Evolutionary conservation across 2,797 vertebrate species (phyloP), one percentile per base, ranked within the genome.

Genomic region (Platalea minor): DNA sequence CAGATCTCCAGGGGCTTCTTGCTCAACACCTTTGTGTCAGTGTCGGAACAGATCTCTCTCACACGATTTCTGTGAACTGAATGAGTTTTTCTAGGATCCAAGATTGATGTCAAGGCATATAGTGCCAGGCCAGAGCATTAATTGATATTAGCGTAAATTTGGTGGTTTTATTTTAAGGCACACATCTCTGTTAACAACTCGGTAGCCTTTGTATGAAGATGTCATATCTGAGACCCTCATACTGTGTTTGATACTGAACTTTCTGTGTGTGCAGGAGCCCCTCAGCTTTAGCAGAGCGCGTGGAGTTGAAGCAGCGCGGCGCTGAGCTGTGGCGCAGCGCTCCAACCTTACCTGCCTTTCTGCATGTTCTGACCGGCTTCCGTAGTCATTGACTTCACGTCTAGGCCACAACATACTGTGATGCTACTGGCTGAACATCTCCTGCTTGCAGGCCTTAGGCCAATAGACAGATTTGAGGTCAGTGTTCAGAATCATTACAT

Each of bases 51-150:
- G 24, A 35, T 24, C n/a, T 57, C 20, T 43, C 33, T 81, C 37
- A 21, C 6, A 1, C 1, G 5, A 13, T 1, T 39, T 48, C 14
- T 68, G 37, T 39, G 17, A 76, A 7, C 8, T 5, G 11, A n/a
- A 20, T 21, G 21, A n/a, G 6, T 12, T 82, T 65, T 76, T 48
- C 31, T 25, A 21, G 35, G 13, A 48, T 51, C 33, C 35, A 16
- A 83, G 31, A 11, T 25, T 53, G 20, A 60, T 72, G 26, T 18
- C 45, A 79, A 82, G 19, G 57, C 10, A 14, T 33, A 9, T 1
- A 25, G 17, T 50, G 73, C 7, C 31, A 83, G 37, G 18, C 7
- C 7, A 3, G 41, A 64, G 12, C 0, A 0, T 51, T 67, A 56
- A 23, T 43, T 63, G 82, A 51, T 53, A 53, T 54, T 26, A 56